These are phyloP conservation scores for Paratrypauchen microcephalus DNA, from an alignment of 2,797 vertebrate species.

Conservation along the genomic window DNA sequence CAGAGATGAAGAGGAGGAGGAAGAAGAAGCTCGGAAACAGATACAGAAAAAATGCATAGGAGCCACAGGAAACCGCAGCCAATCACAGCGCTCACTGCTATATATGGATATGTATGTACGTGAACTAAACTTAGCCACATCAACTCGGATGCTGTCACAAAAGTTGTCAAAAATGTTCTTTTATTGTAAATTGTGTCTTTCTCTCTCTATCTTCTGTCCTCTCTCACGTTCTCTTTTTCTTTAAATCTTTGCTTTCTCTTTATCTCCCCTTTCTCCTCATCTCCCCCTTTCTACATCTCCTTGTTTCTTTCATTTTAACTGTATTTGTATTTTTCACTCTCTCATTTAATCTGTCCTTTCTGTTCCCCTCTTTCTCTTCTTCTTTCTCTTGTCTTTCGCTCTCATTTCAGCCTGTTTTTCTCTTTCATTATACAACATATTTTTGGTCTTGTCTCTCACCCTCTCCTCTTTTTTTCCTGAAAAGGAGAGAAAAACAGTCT, in stretches of 20 bases:
- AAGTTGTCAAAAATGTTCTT: background rate
- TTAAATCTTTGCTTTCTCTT: background rate
- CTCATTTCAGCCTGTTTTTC: too few relatives aligned
- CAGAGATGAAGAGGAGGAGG: constrained; percentile 17
- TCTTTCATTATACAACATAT: too few relatives aligned
- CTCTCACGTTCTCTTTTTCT: background rate
- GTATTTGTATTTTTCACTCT: too few relatives aligned
- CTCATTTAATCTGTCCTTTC: too few relatives aligned
- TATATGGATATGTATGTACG: background rate
- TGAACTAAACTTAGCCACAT: background rate
- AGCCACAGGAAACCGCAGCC: constrained; percentile 23
- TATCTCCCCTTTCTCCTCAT: background rate
- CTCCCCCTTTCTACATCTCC: too few relatives aligned
- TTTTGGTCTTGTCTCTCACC: too few relatives aligned
- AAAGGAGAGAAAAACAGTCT: too few relatives aligned
- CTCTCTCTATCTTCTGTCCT: background rate
- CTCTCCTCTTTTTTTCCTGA: too few relatives aligned
- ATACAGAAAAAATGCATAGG: constrained; percentile 6
- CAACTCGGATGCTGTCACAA: background rate
- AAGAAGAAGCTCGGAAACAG: background rate
- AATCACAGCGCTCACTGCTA: background rate
- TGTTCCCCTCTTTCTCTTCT: too few relatives aligned
- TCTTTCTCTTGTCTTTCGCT: too few relatives aligned
- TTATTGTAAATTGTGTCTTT: background rate
- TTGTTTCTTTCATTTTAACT: too few relatives aligned